Percentiles rank a stretch among this genome's conserved stretches.
phyloP scores from a whole-genome alignment of 2,797 vertebrate genomes.

The Cetoscarus ocellatus region DNA sequence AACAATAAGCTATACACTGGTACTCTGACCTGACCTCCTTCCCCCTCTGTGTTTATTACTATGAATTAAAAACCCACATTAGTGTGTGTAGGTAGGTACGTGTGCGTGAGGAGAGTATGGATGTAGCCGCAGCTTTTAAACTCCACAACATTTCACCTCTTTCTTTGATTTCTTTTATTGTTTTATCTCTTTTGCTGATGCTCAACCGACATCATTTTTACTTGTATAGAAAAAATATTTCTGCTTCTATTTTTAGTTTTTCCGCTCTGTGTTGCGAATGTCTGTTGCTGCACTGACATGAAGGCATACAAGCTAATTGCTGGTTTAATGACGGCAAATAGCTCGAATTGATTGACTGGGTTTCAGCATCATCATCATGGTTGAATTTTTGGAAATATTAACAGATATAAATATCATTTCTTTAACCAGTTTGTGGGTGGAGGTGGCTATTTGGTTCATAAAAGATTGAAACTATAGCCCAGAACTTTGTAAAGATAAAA shows the following conservation, averaged over 20 bases:
- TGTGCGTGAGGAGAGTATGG: slow-evolving; percentile 21
- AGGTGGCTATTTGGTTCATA: slow-evolving; percentile 22
- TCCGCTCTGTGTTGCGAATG: slow-evolving; percentile 45
- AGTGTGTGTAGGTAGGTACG: slow-evolving; percentile 27
- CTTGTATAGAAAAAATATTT: slow-evolving; percentile 38
- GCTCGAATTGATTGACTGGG: slow-evolving; percentile 78
- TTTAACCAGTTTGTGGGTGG: slow-evolving; percentile 26
- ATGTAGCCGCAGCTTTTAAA: slow-evolving; percentile 41
- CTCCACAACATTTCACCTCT: slow-evolving; percentile 63
- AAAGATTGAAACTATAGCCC: slow-evolving; percentile 36
- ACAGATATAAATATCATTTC: slow-evolving; percentile 31
- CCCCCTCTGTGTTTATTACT: slow-evolving; percentile 27
- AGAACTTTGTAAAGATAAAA: slow-evolving; percentile 53
- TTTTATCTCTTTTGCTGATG: slow-evolving; percentile 47
- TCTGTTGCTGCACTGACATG: slow-evolving; percentile 83
- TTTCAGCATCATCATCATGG: slow-evolving; percentile 54
- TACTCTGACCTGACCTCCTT: slow-evolving; percentile 17
- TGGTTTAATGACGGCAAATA: slow-evolving; percentile 79
- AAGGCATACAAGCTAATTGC: slow-evolving; percentile 77
- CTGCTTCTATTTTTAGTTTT: slow-evolving; percentile 11
- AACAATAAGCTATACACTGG: too few relatives aligned
- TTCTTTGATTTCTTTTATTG: slow-evolving; percentile 40
- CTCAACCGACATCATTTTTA: slow-evolving; percentile 55
- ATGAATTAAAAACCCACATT: slow-evolving; percentile 41
- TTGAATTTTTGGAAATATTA: slow-evolving; percentile 33